Base-by-base conservation (phyloP, 2,888 invertebrate species). In the Andrena fulva region DNA sequence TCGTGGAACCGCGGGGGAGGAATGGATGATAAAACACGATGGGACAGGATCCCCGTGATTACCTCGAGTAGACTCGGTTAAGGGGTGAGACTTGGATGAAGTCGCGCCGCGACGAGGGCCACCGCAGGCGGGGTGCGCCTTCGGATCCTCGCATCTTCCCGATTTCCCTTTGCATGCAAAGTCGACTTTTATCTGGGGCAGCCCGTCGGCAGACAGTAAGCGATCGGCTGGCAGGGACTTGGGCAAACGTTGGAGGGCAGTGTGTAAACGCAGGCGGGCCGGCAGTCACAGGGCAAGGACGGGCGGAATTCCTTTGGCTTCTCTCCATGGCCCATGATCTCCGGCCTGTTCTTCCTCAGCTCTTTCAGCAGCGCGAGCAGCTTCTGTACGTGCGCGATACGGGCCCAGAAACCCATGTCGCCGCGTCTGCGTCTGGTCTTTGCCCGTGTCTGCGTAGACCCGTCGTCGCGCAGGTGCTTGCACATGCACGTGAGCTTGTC, bases 401-500 rank as follows among this genome's bases (percentile, higher is more conserved):
- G 48, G 1, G 12, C 29, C n/a, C 16, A n/a, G 16, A 67, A 79
- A 3, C 50, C 31, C 33, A 54, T 24, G 2, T 27, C 10, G n/a
- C 16, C 33, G 6, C 50, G 16, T 20, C 67, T 81, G 6, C 35
- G 63, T 72, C n/a, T 72, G 0, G 29, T 20, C 31, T 79, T 81
- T 1, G 4, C 1, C 66, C 7, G 63, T 8, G 69, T 52, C n/a
- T 73, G 76, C 42, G 75, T 77, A 4, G 48, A 20, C 24, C 59
- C 56, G 0, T 50, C 56, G 33, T 12, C 74, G 6, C 16, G 35
- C 50, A 29, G 16, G 0, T 8, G 6, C 12, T 31, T 35, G 24
- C 86, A 88, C 0, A 24, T 42, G 35, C 91, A 90, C 6, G 63
- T 73, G 64, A 89, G 59, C 1, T 56, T 31, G 56, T 78, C 78